Base-by-base conservation (phyloP, 2,888 invertebrate species). In the Mesorhabditis sp. region DNA sequence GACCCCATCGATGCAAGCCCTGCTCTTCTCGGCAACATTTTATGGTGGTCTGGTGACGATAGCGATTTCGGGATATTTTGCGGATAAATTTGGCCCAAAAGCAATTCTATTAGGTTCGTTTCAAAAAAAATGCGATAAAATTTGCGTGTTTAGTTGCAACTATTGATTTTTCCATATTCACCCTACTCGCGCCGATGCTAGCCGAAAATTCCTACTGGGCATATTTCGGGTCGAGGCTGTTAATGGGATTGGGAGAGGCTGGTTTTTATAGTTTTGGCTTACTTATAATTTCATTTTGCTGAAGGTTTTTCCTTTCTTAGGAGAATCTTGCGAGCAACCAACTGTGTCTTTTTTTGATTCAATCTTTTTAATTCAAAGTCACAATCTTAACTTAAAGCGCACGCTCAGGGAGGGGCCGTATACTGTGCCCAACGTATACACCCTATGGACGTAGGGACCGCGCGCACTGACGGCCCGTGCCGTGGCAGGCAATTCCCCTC, bases 211-310 rank as follows among this genome's bases (percentile, higher is more conserved):
- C 74, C 63, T 81, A 71, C 67, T 65, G 67, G 58, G 76, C 73
- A 6, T 76, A 74, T 67, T 81, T 81, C 61, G 44, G 67, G 41
- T 67, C 74, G 0, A 13, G 81, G 62, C n/a, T 82, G 4, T 42
- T 79, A 1, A 82, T 82, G 82, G 81, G 81, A 28, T 45, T 82
- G 4, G 81, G 75, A 5, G 81, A 81, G 70, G 80, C 81, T 28
- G 28, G 28, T 28, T 28, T 28, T 28, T 28, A 28, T 28, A 28
- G 28, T 28, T 28, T 28, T 28, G 28, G 28, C 28, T 28, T 2
- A 28, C 28, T 28, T 28, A 28, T 28, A 28, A 28, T 28, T 2
- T 28, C 28, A 28, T 28, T 28, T 28, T 28, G 28, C 28, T 28
- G 2, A 28, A 28, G 28, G 28, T 28, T 28, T 28, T 28, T 28